Base-by-base conservation (phyloP, 2,888 invertebrate species). In the Apotomis betuletana region DNA sequence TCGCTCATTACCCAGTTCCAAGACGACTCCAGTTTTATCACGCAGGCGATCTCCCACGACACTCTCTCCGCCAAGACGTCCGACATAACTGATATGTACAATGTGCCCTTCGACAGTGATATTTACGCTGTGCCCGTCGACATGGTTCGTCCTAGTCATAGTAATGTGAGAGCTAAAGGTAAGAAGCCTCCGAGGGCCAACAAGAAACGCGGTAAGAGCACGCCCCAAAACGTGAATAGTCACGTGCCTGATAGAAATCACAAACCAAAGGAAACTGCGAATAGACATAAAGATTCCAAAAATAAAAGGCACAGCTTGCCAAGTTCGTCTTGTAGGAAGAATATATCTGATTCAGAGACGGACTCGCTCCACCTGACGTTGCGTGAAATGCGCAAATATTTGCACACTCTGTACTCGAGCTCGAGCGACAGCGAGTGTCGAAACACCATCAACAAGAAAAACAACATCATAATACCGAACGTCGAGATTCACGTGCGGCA, bases 1-100 rank as follows among this genome's bases (percentile, higher is more conserved):
- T 97, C 97, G 0, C 93, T 97, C 73, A 95, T 96, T 76, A 94
- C 95, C 27, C 95, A 96, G 74, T 96, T 96, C 81, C 96, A 96
- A 88, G 97, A 97, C 82, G 97, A 97, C 85, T 97, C 97, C 27
- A 97, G 95, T 83, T 97, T 97, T 85, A 97, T 97, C 77, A 97
- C 97, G 0, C 97, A 97, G 83, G 97, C 97, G 49, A 97, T 97
- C 93, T 97, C 97, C 0, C 97, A 97, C 83, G 97, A 97, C 83
- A 96, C 97, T 3, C 91, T 97, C 52, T 93, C 94, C 9, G 83
- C 89, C 4, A 94, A 95, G 75, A 95, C 96, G n/a, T 95, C 96
- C 75, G 96, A 96, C 83, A 97, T 97, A 74, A 95, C 95, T 52
- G 97, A 97, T 86, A 95, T 97, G 94, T 97, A 97, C 86, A 97